Evolutionary conservation across 2,888 invertebrate species (phyloP), one percentile per base, ranked within the genome.

Genomic region (Ischnura elegans): DNA sequence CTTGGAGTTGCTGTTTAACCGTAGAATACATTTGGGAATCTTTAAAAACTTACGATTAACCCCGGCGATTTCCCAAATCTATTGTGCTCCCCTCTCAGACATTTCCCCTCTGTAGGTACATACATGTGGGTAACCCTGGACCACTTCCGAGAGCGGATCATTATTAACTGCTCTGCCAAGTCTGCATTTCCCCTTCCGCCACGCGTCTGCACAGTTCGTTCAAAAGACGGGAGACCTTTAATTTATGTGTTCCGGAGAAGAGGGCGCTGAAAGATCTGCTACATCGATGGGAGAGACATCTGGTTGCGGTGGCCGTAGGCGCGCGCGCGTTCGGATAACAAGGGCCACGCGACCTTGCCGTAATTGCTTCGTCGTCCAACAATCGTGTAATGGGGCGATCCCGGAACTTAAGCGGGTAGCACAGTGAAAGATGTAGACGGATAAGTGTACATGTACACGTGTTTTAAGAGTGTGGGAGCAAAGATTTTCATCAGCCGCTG

Each of bases 321-420:
- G 85, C 16, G 51, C n/a, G 51, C 61, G 61, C 61, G 16, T 8
- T 19, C 21, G 47, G 55, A 66, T 90, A 90, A 90, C 90, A 51
- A 90, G 90, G 42, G 90, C 61, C 90, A 90, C 90, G 90, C 90
- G 90, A 90, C 90, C 90, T 66, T 90, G 25, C 43, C 61, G 61
- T 90, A 90, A 90, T 90, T 66, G 90, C 90, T 36, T 61, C 90
- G 55, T 42, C 90, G 36, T 61, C 25, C 90, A 19, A 61, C 61
- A 61, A 61, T 55, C 43, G 43, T 13, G 36, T 21, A 47, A 47
- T 46, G 29, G 51, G 87, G 90, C 43, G 42, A 36, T 25, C 25
- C 45, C 16, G 36, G 85, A 19, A 51, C 43, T 86, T 5, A 36
- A 19, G 29, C 47, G 45, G 29, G n/a, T 21, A 47, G n/a, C 2